Conservation (phyloP, 2,888 invertebrate species). For the Psylliodes chrysocephalus region DNA sequence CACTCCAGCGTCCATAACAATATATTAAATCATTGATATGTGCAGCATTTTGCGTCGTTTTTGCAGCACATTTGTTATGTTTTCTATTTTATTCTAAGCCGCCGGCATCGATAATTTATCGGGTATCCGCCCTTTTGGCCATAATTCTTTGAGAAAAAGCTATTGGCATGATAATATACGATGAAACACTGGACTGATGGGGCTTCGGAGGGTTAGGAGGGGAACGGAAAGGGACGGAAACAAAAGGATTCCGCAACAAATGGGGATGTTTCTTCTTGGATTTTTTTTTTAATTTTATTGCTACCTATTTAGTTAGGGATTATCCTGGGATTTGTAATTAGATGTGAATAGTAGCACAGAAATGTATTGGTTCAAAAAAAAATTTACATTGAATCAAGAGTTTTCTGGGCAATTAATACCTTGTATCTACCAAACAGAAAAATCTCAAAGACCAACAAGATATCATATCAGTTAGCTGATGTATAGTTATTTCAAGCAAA, state of each 20-base stretch:
- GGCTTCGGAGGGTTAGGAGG: neutral
- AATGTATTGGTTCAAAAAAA: too few species aligned
- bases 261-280: conserved; percentile 58
- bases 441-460: too few species aligned
- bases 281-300: conserved; percentile 44
- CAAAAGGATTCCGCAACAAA: conserved; percentile 59
- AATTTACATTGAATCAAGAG: too few species aligned
- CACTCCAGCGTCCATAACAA: conserved; percentile 54
- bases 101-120: conserved; percentile 57
- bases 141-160: conserved; percentile 57
- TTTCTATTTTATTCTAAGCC: conserved; percentile 59
- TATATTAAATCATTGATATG: conserved; percentile 61
- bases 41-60: conserved; percentile 59
- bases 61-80: conserved; percentile 61
- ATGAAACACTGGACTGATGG: conserved; percentile 53
- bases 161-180: conserved; percentile 61
- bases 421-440: too few species aligned
- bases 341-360: too few species aligned
- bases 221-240: conserved; percentile 39
- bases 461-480: too few species aligned
- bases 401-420: too few species aligned
- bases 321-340: too few species aligned
- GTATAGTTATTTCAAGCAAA: too few species aligned
- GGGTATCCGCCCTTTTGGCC: conserved; percentile 57
- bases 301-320: neutral